Conservation (phyloP, 2,113 vertebrate genomes). For the Saimiri boliviensis region DNA sequence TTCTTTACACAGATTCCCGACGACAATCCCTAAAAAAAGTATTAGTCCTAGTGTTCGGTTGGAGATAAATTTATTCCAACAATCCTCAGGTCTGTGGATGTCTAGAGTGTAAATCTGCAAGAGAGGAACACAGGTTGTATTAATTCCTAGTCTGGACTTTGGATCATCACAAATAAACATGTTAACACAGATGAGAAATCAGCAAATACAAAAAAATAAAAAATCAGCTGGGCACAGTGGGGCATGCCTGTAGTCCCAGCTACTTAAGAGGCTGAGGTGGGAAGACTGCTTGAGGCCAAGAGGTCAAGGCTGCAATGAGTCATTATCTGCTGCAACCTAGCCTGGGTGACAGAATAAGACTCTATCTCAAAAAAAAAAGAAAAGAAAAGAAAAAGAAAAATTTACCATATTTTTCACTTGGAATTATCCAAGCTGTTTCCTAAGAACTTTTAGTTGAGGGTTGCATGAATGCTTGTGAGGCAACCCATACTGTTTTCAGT, state of each 20-base stretch:
- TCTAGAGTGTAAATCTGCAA: conserved; percentile 92
- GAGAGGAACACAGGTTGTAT: background rate
- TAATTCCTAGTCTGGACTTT: background rate
- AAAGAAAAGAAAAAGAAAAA: background rate
- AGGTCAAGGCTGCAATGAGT: too few species aligned
- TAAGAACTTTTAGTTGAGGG: background rate
- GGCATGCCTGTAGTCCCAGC: too few species aligned
- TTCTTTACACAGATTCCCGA: conserved; percentile 92
- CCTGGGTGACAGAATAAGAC: too few species aligned
- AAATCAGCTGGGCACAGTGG: too few species aligned
- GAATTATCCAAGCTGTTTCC: background rate
- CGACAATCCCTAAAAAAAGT: conserved; percentile 91
- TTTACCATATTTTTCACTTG: background rate
- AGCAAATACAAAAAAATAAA: too few species aligned
- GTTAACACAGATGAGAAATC: background rate
- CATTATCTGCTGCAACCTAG: too few species aligned
- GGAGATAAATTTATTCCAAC: conserved; percentile 96
- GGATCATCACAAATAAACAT: background rate
- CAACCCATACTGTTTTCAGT: background rate
- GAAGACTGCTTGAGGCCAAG: too few species aligned
- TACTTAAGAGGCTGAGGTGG: too few species aligned
- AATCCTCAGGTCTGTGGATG: conserved; percentile 93
- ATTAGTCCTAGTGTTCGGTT: conserved; percentile 93
- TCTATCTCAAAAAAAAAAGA: too few species aligned
- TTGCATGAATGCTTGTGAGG: background rate